Base-by-base conservation (phyloP, 2,113 vertebrate species). In the Gallinago paraguaiae region DNA sequence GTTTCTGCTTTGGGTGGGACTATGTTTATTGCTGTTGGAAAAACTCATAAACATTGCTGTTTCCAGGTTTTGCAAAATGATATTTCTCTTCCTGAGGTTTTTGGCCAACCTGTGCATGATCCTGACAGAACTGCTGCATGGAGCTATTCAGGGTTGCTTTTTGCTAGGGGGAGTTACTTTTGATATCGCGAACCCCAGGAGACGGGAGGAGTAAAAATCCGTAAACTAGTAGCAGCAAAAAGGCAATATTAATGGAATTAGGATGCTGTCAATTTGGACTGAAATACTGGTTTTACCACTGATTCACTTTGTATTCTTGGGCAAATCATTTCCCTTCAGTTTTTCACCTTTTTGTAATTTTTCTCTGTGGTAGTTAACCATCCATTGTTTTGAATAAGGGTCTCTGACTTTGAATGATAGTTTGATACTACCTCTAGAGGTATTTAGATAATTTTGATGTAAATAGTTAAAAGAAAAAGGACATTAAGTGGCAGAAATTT, bases 41-140 rank as follows among this genome's bases (percentile, higher is more conserved):
- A 76, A 80, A 28, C 20, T 71, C 31, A 17, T 10, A 28, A 51
- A 17, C 3, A 3, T 31, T 45, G 33, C 43, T 84, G 10, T 56
- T 81, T 43, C 37, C 83, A 61, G 57, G 57, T 65, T 95, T 89
- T 53, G 28, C 22, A 77, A 64, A 83, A n/a, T 48, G 50, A 5
- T 57, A 3, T 81, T 94, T 80, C 9, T 61, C 7, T 50, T 82
- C 24, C 10, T 74, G 75, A 72, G 57, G 13, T 39, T 82, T 87
- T 64, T 67, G 33, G 14, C 1, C 1, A 33, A 3, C 0, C 0
- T 0, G 0, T 81, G 54, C 17, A 46, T 81, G 13, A 10, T 77
- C 35, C 24, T 77, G 2, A 2, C 3, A 14, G 63, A 91, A 39
- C 19, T 80, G 37, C 64, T 92, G 24, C 3, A 1, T 41, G n/a